Evolutionary conservation across 2,113 vertebrate genomes (phyloP).

Genomic region (Lepus europaeus): DNA sequence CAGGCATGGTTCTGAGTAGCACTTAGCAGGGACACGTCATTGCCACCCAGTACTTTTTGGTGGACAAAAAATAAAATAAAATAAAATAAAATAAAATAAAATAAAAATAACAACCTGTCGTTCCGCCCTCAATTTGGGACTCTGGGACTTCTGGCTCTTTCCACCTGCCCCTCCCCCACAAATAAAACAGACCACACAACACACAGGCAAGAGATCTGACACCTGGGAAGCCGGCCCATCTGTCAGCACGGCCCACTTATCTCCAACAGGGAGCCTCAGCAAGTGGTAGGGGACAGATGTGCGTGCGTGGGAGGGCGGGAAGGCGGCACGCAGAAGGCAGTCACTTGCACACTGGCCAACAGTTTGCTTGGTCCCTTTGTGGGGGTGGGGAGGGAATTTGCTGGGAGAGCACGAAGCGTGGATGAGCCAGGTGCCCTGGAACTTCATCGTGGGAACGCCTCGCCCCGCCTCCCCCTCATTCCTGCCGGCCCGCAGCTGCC

Average conservation of each 20-base stretch:
- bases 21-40: accelerated
- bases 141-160: neutral
- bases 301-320: neutral
- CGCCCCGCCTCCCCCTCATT: neutral
- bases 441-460: neutral
- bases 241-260: conserved; percentile 69
- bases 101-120: too few species aligned
- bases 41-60: neutral
- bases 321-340: neutral
- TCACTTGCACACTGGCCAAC: neutral
- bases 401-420: neutral
- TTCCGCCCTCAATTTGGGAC: neutral
- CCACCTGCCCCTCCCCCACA: neutral
- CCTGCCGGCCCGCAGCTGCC: conserved; percentile 70
- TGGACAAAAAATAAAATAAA: neutral
- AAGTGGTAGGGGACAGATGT: conserved; percentile 58
- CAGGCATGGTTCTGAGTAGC: neutral
- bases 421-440: neutral
- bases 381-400: neutral
- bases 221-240: neutral
- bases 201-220: neutral
- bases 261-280: conserved; percentile 36
- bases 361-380: neutral
- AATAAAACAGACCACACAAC: neutral
- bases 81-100: too few species aligned